Conservation (phyloP, 2,888 invertebrate species). For the Netelia virgata region DNA sequence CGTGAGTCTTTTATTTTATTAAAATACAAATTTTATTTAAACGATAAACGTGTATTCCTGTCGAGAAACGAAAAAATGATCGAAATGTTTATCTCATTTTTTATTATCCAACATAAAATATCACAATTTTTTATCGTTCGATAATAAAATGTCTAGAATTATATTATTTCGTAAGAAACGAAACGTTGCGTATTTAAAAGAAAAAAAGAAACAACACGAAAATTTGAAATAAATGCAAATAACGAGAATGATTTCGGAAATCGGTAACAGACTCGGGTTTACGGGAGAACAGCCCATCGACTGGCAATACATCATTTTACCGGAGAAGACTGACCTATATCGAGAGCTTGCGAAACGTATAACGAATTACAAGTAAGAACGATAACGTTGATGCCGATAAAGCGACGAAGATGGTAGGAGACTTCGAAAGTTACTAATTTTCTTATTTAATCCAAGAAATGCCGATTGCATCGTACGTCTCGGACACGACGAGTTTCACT, state of each 20-base stretch:
- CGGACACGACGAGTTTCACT: constrained; percentile 89
- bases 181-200: not conserved
- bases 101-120: too few relatives aligned
- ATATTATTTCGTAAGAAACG: not conserved
- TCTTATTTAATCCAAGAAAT: constrained; percentile 85
- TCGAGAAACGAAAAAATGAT: too few relatives aligned
- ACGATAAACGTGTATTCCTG: too few relatives aligned
- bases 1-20: constrained; percentile 74
- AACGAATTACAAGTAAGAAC: constrained; percentile 88
- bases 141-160: not conserved
- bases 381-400: not conserved
- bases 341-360: constrained; percentile 89
- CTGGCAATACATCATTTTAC: constrained; percentile 88
- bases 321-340: constrained; percentile 89
- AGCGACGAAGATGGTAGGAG: not conserved
- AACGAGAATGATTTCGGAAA: not conserved
- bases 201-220: constrained; percentile 10
- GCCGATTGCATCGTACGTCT: constrained; percentile 89
- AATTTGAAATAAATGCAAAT: not conserved
- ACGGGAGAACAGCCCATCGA: constrained; percentile 87
- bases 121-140: too few relatives aligned
- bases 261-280: constrained; percentile 86
- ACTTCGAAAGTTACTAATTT: not conserved
- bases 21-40: too few relatives aligned
- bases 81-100: too few relatives aligned